Evolutionary conservation across 2,113 vertebrate genomes (phyloP).

Genomic region (Arenaria interpres): DNA sequence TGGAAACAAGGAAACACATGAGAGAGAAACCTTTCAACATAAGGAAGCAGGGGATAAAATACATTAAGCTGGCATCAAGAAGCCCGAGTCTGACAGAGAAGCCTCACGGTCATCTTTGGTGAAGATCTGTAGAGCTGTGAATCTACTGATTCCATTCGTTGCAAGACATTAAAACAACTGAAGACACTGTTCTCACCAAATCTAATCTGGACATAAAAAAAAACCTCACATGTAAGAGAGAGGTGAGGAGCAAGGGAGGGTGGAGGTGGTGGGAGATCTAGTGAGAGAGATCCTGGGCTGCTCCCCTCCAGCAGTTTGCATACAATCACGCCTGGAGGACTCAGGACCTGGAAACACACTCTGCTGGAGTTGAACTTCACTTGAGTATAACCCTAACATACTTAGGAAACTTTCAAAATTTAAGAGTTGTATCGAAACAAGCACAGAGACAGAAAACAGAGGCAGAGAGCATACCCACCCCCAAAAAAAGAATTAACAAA

Average conservation of each 20-base stretch:
- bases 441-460: neutral
- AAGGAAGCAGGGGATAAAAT: neutral
- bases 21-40: neutral
- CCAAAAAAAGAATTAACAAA: neutral
- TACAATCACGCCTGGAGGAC: neutral
- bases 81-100: neutral
- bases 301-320: neutral
- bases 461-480: neutral
- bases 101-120: accelerated
- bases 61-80: neutral
- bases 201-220: neutral
- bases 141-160: neutral
- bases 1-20: neutral
- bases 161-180: neutral
- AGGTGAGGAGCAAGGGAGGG: neutral
- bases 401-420: neutral
- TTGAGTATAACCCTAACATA: neutral
- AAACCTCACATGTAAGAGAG: neutral
- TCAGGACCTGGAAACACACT: neutral
- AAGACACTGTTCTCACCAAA: neutral
- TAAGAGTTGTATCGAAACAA: neutral
- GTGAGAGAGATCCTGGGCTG: neutral
- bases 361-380: neutral
- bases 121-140: neutral
- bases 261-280: neutral